Evolutionary conservation across 2,888 invertebrate genomes (phyloP), one percentile per base, ranked within the genome.

Genomic region (Hemicrepidius hirtus): DNA sequence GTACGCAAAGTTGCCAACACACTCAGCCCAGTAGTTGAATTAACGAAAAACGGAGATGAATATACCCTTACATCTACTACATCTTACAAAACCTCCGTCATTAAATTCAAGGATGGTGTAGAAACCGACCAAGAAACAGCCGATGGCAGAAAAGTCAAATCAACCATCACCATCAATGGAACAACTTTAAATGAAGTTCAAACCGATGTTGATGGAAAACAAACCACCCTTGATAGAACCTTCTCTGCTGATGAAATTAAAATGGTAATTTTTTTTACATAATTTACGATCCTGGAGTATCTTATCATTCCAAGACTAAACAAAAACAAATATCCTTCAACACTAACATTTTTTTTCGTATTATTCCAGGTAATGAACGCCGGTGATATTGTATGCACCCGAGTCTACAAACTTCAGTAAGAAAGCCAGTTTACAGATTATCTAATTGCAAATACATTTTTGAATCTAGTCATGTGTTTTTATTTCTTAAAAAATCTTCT

Each of bases 121-220:
- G 95, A 97, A 85, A 96, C 97, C 86, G 95, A 96, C 35, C 96
- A 97, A 86, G 95, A 94, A 79, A 96, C 97, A 13, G 91, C 95
- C 76, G 97, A 98, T 85, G 97, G 97, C 21, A 92, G 96, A 75
- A 94, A 94, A 87, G 96, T 96, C 68, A 92, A 93, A 87, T 90
- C 93, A 0, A 88, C 91, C 68, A 91, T 94, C 85, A 94, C 92
- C 5, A 87, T 94, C 80, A 95, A 97, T 4, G 96, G 94, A 69
- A 93, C 92, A 87, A 94, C 92, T 77, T 87, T 97, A 83, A 90
- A 91, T 78, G 97, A 97, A 84, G 89, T 92, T 55, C 97, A 97
- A 87, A 93, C 93, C 83, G 92, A 93, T 40, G 91, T 91, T 65
- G 93, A 94, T 64, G 95, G 94, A 80, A 96, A 57, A 12, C 90